A percentile compares a stretch with the other conserved stretches of the same genome.
Evolutionary conservation across 1,140 invertebrate genomes (phyloP).

Genomic region (Atopsyche davidsoni): DNA sequence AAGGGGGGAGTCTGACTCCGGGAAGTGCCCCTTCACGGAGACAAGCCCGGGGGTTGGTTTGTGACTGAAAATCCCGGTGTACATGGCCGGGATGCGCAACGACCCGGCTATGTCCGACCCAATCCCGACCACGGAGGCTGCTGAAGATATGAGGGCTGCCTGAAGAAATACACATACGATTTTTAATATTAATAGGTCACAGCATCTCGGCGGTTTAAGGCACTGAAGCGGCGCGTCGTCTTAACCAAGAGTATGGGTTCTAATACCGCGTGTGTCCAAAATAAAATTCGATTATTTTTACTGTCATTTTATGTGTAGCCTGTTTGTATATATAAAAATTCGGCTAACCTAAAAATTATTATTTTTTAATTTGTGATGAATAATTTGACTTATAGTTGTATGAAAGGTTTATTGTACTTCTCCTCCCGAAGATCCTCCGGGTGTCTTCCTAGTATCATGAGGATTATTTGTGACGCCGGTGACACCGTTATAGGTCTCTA

Average conservation of each 20-base stretch:
- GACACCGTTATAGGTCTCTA: constrained; percentile 82
- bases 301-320: too few relatives aligned
- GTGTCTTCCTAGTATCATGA: constrained; percentile 68
- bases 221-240: too few relatives aligned
- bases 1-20: constrained; percentile 43
- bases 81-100: constrained; percentile 75
- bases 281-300: too few relatives aligned
- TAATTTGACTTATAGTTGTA: too few relatives aligned
- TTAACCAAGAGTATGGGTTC: too few relatives aligned
- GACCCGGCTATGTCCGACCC: constrained; percentile 82
- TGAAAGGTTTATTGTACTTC: too few relatives aligned
- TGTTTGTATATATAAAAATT: too few relatives aligned
- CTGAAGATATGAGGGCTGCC: constrained; percentile 61
- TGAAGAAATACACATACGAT: constrained; percentile 34
- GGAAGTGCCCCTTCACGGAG: constrained; percentile 53
- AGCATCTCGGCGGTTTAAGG: too few relatives aligned
- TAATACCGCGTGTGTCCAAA: too few relatives aligned
- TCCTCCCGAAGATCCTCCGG: constrained; percentile 72
- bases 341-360: too few relatives aligned
- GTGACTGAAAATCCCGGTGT: constrained; percentile 80
- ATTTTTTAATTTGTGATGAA: too few relatives aligned
- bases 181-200: neutral
- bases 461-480: constrained; percentile 87
- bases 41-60: constrained; percentile 58
- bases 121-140: constrained; percentile 71